Percentiles rank a stretch among this genome's conserved stretches.
Evolutionary conservation across 2,888 invertebrate species (phyloP).

Genomic region (Abrostola tripartita): DNA sequence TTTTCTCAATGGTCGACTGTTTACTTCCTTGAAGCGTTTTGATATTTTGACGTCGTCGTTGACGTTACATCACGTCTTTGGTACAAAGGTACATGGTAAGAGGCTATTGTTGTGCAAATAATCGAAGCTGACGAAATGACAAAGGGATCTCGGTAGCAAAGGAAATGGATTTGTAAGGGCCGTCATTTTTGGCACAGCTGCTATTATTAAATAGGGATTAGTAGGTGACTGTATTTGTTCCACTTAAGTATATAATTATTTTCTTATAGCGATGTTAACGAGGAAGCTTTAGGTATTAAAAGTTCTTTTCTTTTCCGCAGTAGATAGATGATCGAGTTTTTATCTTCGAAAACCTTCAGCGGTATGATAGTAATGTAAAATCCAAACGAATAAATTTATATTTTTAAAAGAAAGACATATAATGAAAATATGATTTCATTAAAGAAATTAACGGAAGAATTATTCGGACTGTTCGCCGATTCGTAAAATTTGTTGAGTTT

Average conservation of each 20-base stretch:
- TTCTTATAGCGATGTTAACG: constrained; percentile 22
- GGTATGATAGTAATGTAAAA: not conserved
- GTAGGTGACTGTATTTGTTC: constrained; percentile 35
- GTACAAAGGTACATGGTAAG: constrained; percentile 52
- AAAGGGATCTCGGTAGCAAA: constrained; percentile 45
- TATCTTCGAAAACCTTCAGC: not conserved
- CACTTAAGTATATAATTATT: not conserved
- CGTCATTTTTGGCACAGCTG: constrained; percentile 44
- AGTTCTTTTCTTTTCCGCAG: not conserved
- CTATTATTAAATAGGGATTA: constrained; percentile 52
- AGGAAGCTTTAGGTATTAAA: not conserved
- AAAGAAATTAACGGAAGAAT: no score
- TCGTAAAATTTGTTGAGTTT: no score
- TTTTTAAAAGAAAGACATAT: not conserved
- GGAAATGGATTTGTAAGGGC: constrained; percentile 54
- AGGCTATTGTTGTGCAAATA: constrained; percentile 58
- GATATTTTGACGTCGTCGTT: constrained; percentile 24
- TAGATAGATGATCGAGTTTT: not conserved
- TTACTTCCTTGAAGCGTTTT: constrained; percentile 37
- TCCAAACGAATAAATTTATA: not conserved
- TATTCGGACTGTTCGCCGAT: no score
- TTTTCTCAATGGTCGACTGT: constrained; percentile 30
- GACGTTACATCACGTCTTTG: constrained; percentile 53
- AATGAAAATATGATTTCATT: no score
- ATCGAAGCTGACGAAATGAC: constrained; percentile 56